These are phyloP conservation scores for Poecilus cupreus DNA, from an alignment of 2,888 invertebrate species.

Conservation along the genomic window DNA sequence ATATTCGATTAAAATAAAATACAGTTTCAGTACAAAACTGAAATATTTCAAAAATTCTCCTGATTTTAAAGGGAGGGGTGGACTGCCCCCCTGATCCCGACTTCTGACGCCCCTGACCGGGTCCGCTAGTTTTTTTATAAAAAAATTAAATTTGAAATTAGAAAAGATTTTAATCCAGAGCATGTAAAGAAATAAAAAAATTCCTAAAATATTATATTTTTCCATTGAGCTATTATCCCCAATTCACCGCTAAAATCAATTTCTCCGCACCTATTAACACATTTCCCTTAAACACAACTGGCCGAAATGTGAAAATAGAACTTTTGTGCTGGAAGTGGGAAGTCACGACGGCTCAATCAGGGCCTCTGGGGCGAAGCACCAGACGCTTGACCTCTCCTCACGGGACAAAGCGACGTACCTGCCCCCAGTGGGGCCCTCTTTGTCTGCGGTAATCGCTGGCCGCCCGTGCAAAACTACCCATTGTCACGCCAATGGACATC, in stretches of 20 bases:
- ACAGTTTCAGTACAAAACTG: too few relatives aligned
- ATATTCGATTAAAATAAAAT: too few relatives aligned
- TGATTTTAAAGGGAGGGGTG: too few relatives aligned
- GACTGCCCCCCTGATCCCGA: too few relatives aligned
- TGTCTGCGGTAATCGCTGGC: background rate
- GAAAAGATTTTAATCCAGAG: too few relatives aligned
- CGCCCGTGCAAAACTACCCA: background rate
- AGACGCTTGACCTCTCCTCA: background rate
- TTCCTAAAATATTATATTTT: background rate
- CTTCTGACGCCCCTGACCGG: too few relatives aligned
- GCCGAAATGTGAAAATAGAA: background rate
- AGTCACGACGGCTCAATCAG: background rate
- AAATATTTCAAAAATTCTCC: too few relatives aligned
- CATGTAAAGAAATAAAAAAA: too few relatives aligned
- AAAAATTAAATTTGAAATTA: too few relatives aligned
- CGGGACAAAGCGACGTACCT: conserved; percentile 15
- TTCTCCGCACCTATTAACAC: background rate
- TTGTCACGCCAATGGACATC: conserved; percentile 3
- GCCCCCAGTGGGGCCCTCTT: background rate
- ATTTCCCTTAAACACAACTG: background rate
- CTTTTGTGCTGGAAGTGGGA: background rate
- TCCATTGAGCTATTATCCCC: background rate
- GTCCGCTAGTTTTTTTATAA: too few relatives aligned
- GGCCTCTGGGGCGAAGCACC: background rate
- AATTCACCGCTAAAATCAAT: background rate